phyloP scores from a whole-genome alignment of 2,113 vertebrate species.

The Anoplopoma fimbria region DNA sequence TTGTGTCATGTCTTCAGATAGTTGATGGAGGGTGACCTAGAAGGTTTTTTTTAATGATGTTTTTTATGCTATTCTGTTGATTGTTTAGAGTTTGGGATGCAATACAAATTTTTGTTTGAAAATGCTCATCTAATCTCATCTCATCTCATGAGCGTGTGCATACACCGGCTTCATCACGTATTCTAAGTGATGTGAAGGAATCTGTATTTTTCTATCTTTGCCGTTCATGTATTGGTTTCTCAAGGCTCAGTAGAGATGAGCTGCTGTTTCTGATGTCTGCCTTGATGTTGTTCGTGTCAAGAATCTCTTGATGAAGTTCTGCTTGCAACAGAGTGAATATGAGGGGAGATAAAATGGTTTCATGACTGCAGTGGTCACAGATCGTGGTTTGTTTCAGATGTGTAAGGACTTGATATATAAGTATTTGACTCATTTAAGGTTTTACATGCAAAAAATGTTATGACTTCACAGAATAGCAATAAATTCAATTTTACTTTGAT shows the following conservation, averaged over 20 bases:
- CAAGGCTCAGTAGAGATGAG: constrained; percentile 31
- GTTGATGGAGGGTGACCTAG: no score
- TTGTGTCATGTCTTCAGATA: no score
- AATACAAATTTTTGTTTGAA: no score
- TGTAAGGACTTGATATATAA: not conserved
- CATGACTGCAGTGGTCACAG: not conserved
- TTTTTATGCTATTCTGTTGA: no score
- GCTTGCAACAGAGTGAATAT: constrained; percentile 2
- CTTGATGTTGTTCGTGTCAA: constrained; percentile 34
- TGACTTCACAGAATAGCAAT: not conserved
- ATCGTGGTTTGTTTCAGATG: constrained; percentile 20
- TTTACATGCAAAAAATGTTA: not conserved
- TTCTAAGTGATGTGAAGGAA: not conserved
- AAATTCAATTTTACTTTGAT: not conserved
- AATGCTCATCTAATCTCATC: no score
- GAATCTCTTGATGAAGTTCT: constrained; percentile 35
- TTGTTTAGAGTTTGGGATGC: no score
- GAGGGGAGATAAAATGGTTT: not conserved
- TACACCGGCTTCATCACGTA: not conserved
- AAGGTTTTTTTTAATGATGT: no score
- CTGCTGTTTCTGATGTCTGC: constrained; percentile 23
- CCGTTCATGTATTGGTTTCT: constrained; percentile 18
- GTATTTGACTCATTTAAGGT: not conserved
- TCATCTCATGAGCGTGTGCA: no score
- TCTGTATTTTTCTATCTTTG: constrained; percentile 24